Percentiles rank a stretch among this genome's conserved stretches.
Evolutionary conservation across 2,113 vertebrate genomes (phyloP).

Genomic region (Polyodon spathula): DNA sequence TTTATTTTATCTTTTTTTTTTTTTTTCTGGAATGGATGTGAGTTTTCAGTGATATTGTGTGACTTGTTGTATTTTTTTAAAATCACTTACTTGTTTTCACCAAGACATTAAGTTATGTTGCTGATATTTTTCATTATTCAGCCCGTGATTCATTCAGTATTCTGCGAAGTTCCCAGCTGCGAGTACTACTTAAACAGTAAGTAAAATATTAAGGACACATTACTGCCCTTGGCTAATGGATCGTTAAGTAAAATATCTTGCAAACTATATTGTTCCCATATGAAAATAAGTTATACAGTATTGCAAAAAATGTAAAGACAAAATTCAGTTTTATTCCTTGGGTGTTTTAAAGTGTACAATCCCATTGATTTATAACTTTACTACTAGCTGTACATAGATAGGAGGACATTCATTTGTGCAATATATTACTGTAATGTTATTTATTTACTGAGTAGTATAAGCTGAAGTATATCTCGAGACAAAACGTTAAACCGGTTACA

Average conservation of each 20-base stretch:
- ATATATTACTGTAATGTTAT: neutral
- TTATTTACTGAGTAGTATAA: no score
- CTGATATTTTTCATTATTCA: neutral
- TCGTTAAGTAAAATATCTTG: neutral
- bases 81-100: no score
- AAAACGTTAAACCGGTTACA: no score
- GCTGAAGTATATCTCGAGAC: no score
- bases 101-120: neutral
- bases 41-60: no score
- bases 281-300: neutral
- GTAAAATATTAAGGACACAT: neutral
- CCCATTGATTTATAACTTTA: neutral
- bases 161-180: conserved; percentile 2
- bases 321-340: neutral
- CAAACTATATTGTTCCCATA: neutral
- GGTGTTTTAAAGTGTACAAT: neutral
- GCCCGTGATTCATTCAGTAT: neutral
- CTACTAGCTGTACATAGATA: neutral
- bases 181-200: conserved; percentile 14
- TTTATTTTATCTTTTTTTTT: no score
- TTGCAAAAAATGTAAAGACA: neutral
- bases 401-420: neutral
- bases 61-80: no score
- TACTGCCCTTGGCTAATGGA: neutral
- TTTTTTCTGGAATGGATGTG: no score